These are phyloP conservation scores for Heliconius himera DNA, from an alignment of 1,140 invertebrate genomes.

Conservation along the genomic window DNA sequence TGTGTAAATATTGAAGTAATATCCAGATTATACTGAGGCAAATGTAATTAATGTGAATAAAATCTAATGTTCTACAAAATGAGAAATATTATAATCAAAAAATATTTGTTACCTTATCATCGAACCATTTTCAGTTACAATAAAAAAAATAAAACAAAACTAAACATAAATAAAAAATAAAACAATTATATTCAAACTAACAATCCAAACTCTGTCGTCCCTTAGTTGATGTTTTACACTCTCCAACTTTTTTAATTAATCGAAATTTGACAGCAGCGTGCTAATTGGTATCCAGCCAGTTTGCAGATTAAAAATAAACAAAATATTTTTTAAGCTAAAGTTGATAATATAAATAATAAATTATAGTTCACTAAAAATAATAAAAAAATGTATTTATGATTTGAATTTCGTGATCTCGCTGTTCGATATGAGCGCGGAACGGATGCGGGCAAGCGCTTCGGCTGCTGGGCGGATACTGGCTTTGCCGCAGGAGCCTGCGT, in stretches of 20 bases:
- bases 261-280: conserved; percentile 20
- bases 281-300: conserved; percentile 8
- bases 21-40: too few species aligned
- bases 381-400: conserved; percentile 14
- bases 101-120: not conserved
- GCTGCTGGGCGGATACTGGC: conserved; percentile 60
- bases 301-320: not conserved
- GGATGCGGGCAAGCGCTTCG: conserved; percentile 51
- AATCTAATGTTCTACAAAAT: not conserved
- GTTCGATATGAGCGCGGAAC: conserved; percentile 20
- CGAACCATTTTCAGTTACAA: not conserved
- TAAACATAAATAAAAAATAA: conserved; percentile 11
- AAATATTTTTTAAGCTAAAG: not conserved
- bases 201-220: conserved; percentile 21
- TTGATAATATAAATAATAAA: not conserved
- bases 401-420: conserved; percentile 30
- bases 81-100: not conserved
- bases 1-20: not conserved
- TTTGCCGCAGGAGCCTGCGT: conserved; percentile 75
- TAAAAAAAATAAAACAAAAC: not conserved
- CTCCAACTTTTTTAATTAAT: conserved; percentile 31
- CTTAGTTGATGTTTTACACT: conserved; percentile 21
- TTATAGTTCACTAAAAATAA: conserved; percentile 19
- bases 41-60: not conserved
- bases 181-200: conserved; percentile 23